phyloP scores from a whole-genome alignment of 30 jellyfish, hydroid and myxozoan genomes.

The Euphysa ruthae region DNA sequence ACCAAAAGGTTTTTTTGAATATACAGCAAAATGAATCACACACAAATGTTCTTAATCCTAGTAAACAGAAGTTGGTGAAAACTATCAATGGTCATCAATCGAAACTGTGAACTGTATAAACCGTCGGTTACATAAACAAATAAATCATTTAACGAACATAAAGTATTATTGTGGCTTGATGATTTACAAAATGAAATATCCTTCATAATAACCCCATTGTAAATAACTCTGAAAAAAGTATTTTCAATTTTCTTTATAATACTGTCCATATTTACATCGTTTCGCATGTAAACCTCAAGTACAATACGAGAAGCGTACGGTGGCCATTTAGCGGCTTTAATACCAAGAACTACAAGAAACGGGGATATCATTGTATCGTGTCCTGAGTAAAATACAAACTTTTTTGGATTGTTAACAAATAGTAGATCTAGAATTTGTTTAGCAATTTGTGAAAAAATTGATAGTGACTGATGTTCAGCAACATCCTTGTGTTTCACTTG shows the following conservation, averaged over 20 bases:
- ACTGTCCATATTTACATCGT: background rate
- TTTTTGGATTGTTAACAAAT: slow-evolving; percentile 1
- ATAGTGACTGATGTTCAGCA: slow-evolving; percentile 74
- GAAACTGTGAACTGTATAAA: background rate
- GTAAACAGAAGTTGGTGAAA: background rate
- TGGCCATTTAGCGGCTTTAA: slow-evolving; percentile 81
- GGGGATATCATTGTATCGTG: slow-evolving; percentile 86
- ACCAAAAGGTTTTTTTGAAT: background rate
- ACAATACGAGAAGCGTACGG: slow-evolving; percentile 93
- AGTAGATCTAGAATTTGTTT: slow-evolving; percentile 23
- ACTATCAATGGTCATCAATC: background rate
- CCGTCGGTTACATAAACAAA: slow-evolving; percentile 26
- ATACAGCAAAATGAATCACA: background rate
- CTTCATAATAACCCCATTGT: slow-evolving; percentile 10
- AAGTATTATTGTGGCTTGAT: background rate
- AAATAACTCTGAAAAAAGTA: slow-evolving; percentile 25
- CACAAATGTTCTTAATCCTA: slow-evolving; percentile 11
- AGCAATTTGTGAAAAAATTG: slow-evolving; percentile 60
- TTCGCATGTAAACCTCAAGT: slow-evolving; percentile 41
- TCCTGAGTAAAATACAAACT: slow-evolving; percentile 64
- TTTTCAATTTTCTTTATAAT: background rate
- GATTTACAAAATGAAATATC: background rate
- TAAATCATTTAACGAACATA: slow-evolving; percentile 15
- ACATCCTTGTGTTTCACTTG: slow-evolving; percentile 21
- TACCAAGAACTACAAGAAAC: slow-evolving; percentile 40